Conservation (phyloP, 2,888 invertebrate genomes). For the Trichopoda pennipes region DNA sequence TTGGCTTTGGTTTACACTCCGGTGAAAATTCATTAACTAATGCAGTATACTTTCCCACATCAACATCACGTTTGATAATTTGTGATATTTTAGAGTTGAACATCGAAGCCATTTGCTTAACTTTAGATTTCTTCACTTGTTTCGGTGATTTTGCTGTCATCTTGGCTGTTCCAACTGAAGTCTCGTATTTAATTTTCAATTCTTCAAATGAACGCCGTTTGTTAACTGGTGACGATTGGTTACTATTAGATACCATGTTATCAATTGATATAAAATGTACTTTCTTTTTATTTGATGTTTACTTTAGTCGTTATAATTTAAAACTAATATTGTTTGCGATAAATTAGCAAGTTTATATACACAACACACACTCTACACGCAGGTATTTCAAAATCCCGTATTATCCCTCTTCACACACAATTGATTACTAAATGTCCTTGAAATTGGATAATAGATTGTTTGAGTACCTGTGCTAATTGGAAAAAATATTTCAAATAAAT, state of each 20-base stretch:
- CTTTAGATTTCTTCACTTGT: conserved; percentile 70
- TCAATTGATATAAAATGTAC: not conserved
- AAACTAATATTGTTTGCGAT: conserved; percentile 4
- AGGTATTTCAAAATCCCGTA: not conserved
- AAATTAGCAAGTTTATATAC: not conserved
- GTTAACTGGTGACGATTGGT: not conserved
- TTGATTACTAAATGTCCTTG: too few relatives aligned
- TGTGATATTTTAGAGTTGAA: conserved; percentile 76
- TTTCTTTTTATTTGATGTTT: conserved; percentile 9
- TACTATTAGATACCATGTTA: not conserved
- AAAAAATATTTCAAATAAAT: too few relatives aligned
- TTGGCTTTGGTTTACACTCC: not conserved
- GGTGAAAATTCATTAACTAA: conserved; percentile 54
- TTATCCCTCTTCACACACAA: too few relatives aligned
- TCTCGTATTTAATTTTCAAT: conserved; percentile 74
- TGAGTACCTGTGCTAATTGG: too few relatives aligned
- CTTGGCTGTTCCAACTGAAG: not conserved
- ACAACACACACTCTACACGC: not conserved
- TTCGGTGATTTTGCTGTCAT: conserved; percentile 61
- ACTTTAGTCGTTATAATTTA: conserved; percentile 51
- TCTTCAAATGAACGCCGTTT: conserved; percentile 66
- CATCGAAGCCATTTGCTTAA: conserved; percentile 76
- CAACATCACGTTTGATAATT: conserved; percentile 71
- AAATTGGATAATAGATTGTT: too few relatives aligned
- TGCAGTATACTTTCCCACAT: not conserved